A percentile compares a stretch with the other conserved stretches of the same genome.
Evolutionary conservation across 1,140 invertebrate species (phyloP).

Genomic region (Hesperophylax magnus): DNA sequence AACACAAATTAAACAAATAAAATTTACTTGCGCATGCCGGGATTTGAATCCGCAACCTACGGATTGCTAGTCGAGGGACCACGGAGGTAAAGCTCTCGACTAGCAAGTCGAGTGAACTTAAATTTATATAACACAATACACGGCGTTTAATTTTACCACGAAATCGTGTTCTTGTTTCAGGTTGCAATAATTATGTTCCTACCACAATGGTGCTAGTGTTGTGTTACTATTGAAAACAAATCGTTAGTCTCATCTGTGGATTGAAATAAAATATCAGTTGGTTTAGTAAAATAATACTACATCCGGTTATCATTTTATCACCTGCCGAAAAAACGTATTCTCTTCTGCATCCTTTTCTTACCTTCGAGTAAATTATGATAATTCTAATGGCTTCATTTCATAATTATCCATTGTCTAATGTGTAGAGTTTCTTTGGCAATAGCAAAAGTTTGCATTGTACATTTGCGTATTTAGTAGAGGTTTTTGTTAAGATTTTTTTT

Average conservation of each 20-base stretch:
- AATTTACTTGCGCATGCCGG: no score
- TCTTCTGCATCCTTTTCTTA: constrained; percentile 11
- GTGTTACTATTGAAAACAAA: constrained; percentile 13
- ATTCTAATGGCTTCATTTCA: neutral
- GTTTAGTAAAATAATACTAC: neutral
- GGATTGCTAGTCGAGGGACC: no score
- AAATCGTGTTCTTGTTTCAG: constrained; percentile 27
- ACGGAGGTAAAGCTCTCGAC: no score
- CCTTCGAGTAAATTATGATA: neutral
- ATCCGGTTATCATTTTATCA: constrained; percentile 19
- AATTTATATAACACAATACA: neutral
- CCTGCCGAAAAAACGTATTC: neutral
- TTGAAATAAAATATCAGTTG: neutral
- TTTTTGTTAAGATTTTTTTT: no score
- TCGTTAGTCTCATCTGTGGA: constrained; percentile 2
- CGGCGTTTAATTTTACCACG: neutral
- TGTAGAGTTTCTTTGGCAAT: no score
- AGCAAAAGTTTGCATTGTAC: no score
- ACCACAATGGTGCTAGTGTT: constrained; percentile 6
- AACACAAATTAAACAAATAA: no score
- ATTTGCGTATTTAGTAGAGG: no score
- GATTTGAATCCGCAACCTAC: no score
- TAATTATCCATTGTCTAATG: neutral
- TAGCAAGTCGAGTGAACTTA: no score
- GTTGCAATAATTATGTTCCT: constrained; percentile 7